Base-by-base conservation (phyloP, 1,140 invertebrate genomes). In the Cepaea nemoralis region DNA sequence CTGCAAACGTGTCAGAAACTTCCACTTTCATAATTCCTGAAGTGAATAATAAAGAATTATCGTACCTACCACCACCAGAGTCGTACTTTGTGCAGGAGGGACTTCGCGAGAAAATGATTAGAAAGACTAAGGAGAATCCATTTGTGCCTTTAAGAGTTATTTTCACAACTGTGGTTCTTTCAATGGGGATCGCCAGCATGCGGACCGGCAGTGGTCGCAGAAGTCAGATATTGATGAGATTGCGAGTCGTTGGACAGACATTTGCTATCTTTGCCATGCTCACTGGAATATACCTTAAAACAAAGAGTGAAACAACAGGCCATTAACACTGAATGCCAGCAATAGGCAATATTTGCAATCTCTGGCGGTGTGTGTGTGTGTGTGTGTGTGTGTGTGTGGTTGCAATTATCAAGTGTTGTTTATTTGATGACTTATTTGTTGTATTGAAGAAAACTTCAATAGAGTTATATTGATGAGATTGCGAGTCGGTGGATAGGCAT, bases 111-210 rank as follows among this genome's bases (percentile, higher is more conserved):
- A 95, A 94, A 92, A 91, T 95, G 42, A 82, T 89, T 22, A 92
- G 95, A 67, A 96, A 96, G 93, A 92, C 94, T 16, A 92, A 91
- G 84, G 94, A 95, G 90, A 96, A 96, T 91, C 95, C 95, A 0
- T 92, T 95, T 80, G 95, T 96, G 39, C 95, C 95, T 12, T 91
- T 95, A 88, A 69, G 78, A 33, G 78, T 80, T 1, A 40, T 73
- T 55, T 80, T 80, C 39, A 80, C 78, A 37, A 80, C 67, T 31
- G 78, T 80, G 70, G 78, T 80, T 2, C 48, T 80, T 5, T n/a
- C 14, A 24, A 73, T 80, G n/a, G 78, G 78, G 1, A 10, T 80
- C 19, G 31, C 35, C 16, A 80, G 42, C 40, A 19, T 80, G 67
- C 27, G 42, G 59, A 33, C 67, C 31, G 69, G 48, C 16, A 37